Evolutionary conservation across 2,797 vertebrate genomes (phyloP).

Genomic region (Kryptopterus vitreolus): DNA sequence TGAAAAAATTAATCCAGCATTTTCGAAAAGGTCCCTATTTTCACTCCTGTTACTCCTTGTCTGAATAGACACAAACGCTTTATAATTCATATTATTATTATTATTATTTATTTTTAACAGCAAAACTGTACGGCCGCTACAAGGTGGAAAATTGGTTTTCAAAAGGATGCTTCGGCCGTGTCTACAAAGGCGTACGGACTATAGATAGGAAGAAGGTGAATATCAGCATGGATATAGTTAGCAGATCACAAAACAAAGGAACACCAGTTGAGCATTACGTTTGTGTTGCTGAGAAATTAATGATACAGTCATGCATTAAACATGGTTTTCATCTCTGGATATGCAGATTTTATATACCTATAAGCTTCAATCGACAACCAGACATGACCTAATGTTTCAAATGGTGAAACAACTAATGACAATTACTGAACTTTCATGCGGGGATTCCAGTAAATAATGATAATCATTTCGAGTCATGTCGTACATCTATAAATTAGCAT

Average conservation of each 20-base stretch:
- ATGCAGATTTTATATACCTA: not conserved
- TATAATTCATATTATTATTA: too few relatives aligned
- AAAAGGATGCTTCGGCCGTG: not conserved
- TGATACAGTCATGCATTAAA: not conserved
- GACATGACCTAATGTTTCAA: not conserved
- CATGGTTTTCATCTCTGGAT: too few relatives aligned
- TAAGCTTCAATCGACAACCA: not conserved
- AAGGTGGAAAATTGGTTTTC: not conserved
- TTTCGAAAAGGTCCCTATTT: not conserved
- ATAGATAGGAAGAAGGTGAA: slow-evolving; percentile 3
- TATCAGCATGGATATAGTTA: not conserved
- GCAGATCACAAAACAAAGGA: not conserved
- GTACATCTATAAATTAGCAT: not conserved
- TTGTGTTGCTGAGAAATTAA: not conserved
- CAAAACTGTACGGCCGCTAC: not conserved
- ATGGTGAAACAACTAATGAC: too few relatives aligned
- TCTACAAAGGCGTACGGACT: not conserved
- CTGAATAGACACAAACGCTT: too few relatives aligned
- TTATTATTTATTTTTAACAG: slow-evolving; percentile 6
- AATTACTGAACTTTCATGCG: not conserved
- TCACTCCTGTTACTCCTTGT: too few relatives aligned
- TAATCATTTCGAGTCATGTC: not conserved
- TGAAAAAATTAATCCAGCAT: not conserved
- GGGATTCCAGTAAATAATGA: not conserved
- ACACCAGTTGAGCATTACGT: not conserved